A percentile compares a stretch with the other conserved stretches of the same genome.
Conservation (phyloP, 2,113 vertebrate genomes). For the Pseudorhombus dupliciocellatus region DNA sequence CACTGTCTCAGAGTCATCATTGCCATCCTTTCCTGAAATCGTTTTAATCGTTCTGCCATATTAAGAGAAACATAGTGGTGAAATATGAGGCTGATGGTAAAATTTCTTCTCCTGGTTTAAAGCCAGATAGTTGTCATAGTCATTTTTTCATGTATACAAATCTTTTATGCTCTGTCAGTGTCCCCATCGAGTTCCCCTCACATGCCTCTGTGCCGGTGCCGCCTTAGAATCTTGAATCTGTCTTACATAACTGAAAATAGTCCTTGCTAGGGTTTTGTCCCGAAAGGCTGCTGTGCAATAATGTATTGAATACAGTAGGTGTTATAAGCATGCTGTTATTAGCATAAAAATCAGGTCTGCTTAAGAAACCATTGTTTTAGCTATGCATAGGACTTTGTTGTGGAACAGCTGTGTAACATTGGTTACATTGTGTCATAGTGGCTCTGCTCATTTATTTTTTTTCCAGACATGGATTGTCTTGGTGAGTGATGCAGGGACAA, state of each 20-base stretch:
- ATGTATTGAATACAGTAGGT: background rate
- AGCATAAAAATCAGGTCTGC: background rate
- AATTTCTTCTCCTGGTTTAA: background rate
- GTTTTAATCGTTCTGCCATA: background rate
- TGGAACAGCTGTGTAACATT: conserved; percentile 16
- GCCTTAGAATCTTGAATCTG: conserved; percentile 5
- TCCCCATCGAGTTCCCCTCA: background rate
- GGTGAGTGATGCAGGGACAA: conserved; percentile 21
- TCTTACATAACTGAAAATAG: conserved; percentile 3
- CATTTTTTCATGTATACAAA: background rate
- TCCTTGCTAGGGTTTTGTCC: background rate
- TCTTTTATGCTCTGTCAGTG: background rate
- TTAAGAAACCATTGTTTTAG: background rate
- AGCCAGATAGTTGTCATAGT: background rate
- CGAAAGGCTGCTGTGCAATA: background rate
- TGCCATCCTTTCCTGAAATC: background rate
- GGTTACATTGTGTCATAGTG: background rate
- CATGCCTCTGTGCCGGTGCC: background rate
- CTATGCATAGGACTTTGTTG: background rate
- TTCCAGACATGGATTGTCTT: background rate
- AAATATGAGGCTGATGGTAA: background rate
- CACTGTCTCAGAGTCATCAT: background rate
- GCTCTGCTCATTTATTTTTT: conserved; percentile 1
- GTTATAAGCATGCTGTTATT: background rate
- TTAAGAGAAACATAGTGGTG: background rate